These are phyloP conservation scores for Amphilophus citrinellus DNA, from an alignment of 2,113 vertebrate species.

Conservation along the genomic window DNA sequence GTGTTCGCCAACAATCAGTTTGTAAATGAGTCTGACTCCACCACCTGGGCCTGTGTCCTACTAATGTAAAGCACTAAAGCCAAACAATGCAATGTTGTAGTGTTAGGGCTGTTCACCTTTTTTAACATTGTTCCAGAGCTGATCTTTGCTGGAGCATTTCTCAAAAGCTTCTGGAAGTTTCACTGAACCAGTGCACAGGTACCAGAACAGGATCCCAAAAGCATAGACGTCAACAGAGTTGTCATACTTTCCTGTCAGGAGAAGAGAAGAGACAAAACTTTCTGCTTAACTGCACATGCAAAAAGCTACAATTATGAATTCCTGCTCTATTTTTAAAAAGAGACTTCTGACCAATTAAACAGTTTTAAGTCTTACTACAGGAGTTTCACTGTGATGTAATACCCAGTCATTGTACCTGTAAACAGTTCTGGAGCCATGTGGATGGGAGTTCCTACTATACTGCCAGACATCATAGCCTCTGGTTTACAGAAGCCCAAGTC, in stretches of 20 bases:
- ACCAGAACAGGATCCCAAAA: constrained; percentile 99
- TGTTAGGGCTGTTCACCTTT: constrained; percentile 83
- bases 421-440: constrained; percentile 99
- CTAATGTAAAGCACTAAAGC: neutral
- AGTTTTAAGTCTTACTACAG: neutral
- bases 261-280: neutral
- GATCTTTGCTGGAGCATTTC: constrained; percentile 97
- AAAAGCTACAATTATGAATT: neutral
- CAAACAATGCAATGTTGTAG: too few species aligned
- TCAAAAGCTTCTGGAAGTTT: constrained; percentile 98
- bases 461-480: constrained; percentile 99
- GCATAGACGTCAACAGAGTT: constrained; percentile 98
- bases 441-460: constrained; percentile 98
- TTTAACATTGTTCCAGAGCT: constrained; percentile 97
- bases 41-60: neutral
- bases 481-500: constrained; percentile 99
- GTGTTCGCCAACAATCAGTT: neutral
- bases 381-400: neutral
- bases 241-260: constrained; percentile 92
- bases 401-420: constrained; percentile 84
- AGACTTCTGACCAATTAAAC: constrained; percentile 1
- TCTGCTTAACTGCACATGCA: neutral
- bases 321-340: neutral
- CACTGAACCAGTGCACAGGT: constrained; percentile 95
- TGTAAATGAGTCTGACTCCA: neutral